Evolutionary conservation across 2,113 vertebrate genomes (phyloP).

Genomic region (Gymnobelideus leadbeateri): DNA sequence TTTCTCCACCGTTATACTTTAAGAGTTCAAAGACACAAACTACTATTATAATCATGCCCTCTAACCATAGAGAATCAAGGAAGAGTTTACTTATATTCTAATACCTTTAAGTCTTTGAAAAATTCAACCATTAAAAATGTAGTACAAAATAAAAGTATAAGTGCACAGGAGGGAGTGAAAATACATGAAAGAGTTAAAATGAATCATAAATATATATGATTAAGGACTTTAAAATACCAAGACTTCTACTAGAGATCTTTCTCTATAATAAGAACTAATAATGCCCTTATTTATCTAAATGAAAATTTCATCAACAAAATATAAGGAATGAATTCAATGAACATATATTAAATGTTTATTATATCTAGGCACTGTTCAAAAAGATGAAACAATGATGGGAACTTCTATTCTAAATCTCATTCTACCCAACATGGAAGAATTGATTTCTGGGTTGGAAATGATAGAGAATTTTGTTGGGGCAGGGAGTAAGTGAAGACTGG

Average conservation of each 20-base stretch:
- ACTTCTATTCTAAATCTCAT: not conserved
- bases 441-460: not conserved
- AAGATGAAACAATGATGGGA: not conserved
- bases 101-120: not conserved
- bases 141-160: not conserved
- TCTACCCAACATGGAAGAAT: not conserved
- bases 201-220: not conserved
- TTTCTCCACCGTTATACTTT: not conserved
- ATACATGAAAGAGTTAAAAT: not conserved
- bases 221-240: not conserved
- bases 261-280: not conserved
- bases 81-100: constrained; percentile 3
- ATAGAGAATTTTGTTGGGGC: not conserved
- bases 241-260: not conserved
- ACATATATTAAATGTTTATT: not conserved
- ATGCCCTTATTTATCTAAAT: not conserved
- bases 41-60: constrained; percentile 8
- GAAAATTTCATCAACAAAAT: not conserved
- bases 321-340: not conserved
- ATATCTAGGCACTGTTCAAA: not conserved
- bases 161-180: not conserved
- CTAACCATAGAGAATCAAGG: not conserved
- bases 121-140: not conserved
- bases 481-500: not conserved
- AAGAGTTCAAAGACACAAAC: not conserved